Base-by-base conservation (phyloP, 2,797 vertebrate species). In the Falco concolor region DNA sequence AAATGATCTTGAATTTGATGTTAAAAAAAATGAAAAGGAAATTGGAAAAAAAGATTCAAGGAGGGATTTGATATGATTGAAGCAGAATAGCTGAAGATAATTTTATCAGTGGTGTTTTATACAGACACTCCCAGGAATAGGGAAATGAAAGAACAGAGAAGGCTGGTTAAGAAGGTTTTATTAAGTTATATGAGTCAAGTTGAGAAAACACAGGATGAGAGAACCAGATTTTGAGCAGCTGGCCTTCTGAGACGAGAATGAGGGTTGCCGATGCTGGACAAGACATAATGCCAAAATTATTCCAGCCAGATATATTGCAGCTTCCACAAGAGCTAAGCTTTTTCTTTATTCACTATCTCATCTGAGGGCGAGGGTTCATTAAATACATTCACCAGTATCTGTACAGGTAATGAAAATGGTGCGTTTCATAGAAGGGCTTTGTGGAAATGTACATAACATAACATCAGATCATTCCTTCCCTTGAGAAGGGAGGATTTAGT, bases 1-100 rank as follows among this genome's bases (percentile, higher is more conserved):
- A 95, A 95, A 93, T 79, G 56, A 67, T 86, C 77, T 79, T 87
- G 91, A 95, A 90, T 92, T 93, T 75, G 64, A 80, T 86, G 57
- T 28, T 69, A 47, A 65, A 82, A 84, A 78, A 94, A 90, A 76
- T 23, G 47, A 57, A 89, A 53, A 73, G 36, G 74, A 90, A 76
- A 91, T 78, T 73, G 45, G 45, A 74, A 74, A 84, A 89, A 83
- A 86, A 79, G 74, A 68, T 84, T 90, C 73, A 68, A 81, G 64
- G 53, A 81, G 40, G 57, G 68, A 82, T 92, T 88, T 83, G 32
- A 74, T 84, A 32, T 25, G 32, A 74, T 54, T 89, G 88, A 95
- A 89, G 63, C 13, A 69, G 72, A 81, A 87, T 69, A 64, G 47
- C 54, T 85, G 57, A 32, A 85, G 80, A 94, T 94, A 84, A 87